Conservation (phyloP, 2,113 vertebrate genomes). For the Paradoxurus hermaphroditus region DNA sequence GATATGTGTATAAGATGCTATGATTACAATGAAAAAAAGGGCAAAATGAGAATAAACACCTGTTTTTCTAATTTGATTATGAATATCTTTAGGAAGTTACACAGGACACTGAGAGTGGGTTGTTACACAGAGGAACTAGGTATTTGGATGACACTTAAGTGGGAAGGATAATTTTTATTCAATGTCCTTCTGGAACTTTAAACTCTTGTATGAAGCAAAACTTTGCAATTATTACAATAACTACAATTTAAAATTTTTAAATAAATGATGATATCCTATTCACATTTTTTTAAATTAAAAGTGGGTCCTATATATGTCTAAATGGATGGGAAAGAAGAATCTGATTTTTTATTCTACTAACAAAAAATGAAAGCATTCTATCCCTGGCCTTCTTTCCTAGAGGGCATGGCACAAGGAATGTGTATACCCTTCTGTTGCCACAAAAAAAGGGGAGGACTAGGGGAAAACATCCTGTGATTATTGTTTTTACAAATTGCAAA, state of each 20-base stretch:
- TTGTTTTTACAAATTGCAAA: neutral
- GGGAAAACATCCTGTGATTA: neutral
- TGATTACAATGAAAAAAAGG: neutral
- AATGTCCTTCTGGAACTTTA: neutral
- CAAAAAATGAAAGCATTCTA: neutral
- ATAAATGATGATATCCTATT: neutral
- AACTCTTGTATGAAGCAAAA: neutral
- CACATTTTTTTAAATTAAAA: neutral
- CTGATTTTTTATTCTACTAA: neutral
- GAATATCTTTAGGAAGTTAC: neutral
- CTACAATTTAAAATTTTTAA: neutral
- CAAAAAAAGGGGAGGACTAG: neutral
- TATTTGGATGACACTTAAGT: neutral
- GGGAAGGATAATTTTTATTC: neutral
- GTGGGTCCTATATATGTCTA: neutral
- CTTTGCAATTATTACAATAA: neutral
- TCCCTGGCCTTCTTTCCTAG: neutral
- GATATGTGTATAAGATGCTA: neutral
- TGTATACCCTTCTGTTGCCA: neutral
- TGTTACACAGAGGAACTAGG: neutral
- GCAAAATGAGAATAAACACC: neutral
- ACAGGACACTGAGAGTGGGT: neutral
- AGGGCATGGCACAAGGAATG: neutral
- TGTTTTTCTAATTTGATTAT: neutral
- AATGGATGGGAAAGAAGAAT: neutral